Percentiles rank a stretch among this genome's conserved stretches.
phyloP scores from a whole-genome alignment of 1,140 invertebrate genomes.

The Zaprionus ornatus region DNA sequence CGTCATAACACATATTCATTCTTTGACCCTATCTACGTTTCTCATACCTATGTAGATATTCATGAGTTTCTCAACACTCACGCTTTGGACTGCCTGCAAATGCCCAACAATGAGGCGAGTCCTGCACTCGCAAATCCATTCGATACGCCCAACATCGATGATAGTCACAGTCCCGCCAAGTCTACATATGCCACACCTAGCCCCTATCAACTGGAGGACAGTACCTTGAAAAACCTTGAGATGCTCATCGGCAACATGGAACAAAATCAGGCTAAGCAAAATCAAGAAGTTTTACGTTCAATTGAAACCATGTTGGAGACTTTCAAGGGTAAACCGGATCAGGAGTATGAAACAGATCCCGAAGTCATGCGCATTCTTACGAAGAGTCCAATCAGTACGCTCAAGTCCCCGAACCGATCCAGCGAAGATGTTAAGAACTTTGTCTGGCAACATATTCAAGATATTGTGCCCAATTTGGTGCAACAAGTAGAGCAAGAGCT shows the following conservation, averaged over 20 bases:
- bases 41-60: slow-evolving; percentile 65
- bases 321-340: slow-evolving; percentile 57
- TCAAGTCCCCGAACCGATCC: slow-evolving; percentile 44
- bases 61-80: slow-evolving; percentile 80
- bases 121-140: slow-evolving; percentile 50
- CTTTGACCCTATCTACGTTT: slow-evolving; percentile 22
- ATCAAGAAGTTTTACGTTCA: slow-evolving; percentile 71
- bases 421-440: slow-evolving; percentile 76
- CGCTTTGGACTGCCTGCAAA: slow-evolving; percentile 77
- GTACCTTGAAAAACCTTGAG: slow-evolving; percentile 81
- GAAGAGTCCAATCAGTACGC: slow-evolving; percentile 75
- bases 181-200: slow-evolving; percentile 74
- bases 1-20: slow-evolving; percentile 18
- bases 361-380: slow-evolving; percentile 76
- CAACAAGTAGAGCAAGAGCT: slow-evolving; percentile 83
- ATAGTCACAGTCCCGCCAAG: slow-evolving; percentile 58
- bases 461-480: slow-evolving; percentile 80
- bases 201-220: slow-evolving; percentile 71
- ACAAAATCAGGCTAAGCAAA: slow-evolving; percentile 81
- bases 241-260: slow-evolving; percentile 83
- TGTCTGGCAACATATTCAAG: slow-evolving; percentile 83
- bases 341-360: slow-evolving; percentile 72
- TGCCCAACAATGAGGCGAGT: slow-evolving; percentile 38
- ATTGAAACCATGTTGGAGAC: slow-evolving; percentile 79
- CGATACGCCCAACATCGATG: slow-evolving; percentile 43